phyloP scores from a whole-genome alignment of 2,113 vertebrate genomes.

The Istiophorus platypterus region DNA sequence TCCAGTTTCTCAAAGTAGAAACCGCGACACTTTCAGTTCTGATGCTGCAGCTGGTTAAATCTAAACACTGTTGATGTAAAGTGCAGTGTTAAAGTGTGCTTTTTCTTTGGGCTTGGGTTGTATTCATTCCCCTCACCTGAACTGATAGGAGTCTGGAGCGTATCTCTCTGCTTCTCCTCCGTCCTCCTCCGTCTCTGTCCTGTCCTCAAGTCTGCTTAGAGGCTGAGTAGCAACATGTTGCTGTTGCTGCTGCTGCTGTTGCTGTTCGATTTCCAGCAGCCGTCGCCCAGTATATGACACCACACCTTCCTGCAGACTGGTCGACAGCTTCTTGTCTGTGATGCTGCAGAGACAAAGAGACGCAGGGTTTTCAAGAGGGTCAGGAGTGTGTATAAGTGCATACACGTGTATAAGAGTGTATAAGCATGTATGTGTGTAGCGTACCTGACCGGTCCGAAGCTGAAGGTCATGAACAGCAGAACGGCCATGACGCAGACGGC shows the following conservation, averaged over 20 bases:
- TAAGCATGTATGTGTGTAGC: too few relatives aligned
- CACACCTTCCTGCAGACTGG: slow-evolving; percentile 60
- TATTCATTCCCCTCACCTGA: slow-evolving; percentile 65
- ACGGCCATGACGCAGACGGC: slow-evolving; percentile 91
- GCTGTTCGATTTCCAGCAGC: slow-evolving; percentile 83
- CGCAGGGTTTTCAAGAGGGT: too few relatives aligned
- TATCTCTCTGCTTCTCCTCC: slow-evolving; percentile 66
- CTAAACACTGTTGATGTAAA: too few relatives aligned
- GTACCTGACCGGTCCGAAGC: slow-evolving; percentile 92
- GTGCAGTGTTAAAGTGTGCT: neutral
- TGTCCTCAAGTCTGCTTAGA: slow-evolving; percentile 48
- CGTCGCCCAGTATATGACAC: slow-evolving; percentile 78
- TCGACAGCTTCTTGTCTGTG: slow-evolving; percentile 82
- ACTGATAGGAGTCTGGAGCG: slow-evolving; percentile 58
- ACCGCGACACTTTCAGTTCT: too few relatives aligned
- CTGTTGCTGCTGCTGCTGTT: slow-evolving; percentile 21
- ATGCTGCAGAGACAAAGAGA: slow-evolving; percentile 78
- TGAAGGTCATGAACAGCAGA: slow-evolving; percentile 92
- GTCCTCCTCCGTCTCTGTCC: slow-evolving; percentile 68
- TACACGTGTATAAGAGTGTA: too few relatives aligned
- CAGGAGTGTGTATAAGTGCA: too few relatives aligned
- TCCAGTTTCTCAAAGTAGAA: too few relatives aligned
- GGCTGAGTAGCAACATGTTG: neutral
- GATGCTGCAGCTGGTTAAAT: too few relatives aligned
- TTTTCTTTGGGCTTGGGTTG: too few relatives aligned